Percentiles rank a stretch among this genome's conserved stretches.
Evolutionary conservation across 2,888 invertebrate genomes (phyloP).

Genomic region (Dione vanillae): DNA sequence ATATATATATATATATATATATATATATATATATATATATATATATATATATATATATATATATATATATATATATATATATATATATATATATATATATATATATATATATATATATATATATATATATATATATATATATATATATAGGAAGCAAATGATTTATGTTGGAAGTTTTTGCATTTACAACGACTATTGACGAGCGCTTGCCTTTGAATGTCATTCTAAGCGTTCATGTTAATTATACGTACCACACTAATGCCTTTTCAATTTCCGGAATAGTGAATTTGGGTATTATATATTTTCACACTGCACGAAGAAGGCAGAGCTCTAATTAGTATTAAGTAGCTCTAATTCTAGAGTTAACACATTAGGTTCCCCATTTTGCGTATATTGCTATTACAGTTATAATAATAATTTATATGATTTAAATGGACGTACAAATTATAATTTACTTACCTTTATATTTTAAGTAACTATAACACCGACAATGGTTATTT

Average conservation of each 20-base stretch:
- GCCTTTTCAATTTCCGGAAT: background rate
- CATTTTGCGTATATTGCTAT: no score
- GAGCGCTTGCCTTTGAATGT: constrained; percentile 8
- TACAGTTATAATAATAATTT: background rate
- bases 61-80: no score
- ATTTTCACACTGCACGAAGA: no score
- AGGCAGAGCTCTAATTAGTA: no score
- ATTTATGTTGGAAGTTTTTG: constrained; percentile 17
- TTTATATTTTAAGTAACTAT: constrained; percentile 34
- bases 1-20: no score
- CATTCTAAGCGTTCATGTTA: constrained; percentile 3
- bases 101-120: no score
- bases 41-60: no score
- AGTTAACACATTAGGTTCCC: no score
- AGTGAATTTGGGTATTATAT: background rate
- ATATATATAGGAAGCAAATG: constrained; percentile 17
- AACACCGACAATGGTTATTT: constrained; percentile 47
- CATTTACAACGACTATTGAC: constrained; percentile 17
- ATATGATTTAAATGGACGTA: background rate
- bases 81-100: no score
- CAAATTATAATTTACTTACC: background rate
- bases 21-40: no score
- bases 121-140: no score
- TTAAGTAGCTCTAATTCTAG: no score
- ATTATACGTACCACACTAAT: background rate